These are phyloP conservation scores for Calephelis nemesis DNA, from an alignment of 1,140 invertebrate genomes.

Conservation along the genomic window DNA sequence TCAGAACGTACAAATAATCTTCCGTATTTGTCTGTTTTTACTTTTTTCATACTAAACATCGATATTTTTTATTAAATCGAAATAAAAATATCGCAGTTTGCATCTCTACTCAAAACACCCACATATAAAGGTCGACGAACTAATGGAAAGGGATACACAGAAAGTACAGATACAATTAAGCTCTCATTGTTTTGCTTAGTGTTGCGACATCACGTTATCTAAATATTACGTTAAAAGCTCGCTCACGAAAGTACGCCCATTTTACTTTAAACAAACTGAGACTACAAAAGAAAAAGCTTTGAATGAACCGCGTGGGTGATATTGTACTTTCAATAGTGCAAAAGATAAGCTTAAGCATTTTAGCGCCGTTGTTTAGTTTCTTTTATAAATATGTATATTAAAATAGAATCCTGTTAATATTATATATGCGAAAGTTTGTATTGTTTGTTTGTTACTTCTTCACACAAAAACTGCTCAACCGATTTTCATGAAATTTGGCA, in stretches of 20 bases:
- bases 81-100: too few relatives aligned
- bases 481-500: too few relatives aligned
- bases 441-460: too few relatives aligned
- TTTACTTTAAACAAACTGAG: slow-evolving; percentile 41
- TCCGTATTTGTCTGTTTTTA: too few relatives aligned
- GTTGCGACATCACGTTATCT: slow-evolving; percentile 69
- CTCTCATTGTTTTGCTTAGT: slow-evolving; percentile 61
- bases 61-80: not conserved
- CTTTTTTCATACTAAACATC: not conserved
- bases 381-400: too few relatives aligned
- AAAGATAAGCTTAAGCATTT: slow-evolving; percentile 27
- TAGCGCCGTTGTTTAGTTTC: too few relatives aligned
- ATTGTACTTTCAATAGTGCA: slow-evolving; percentile 31
- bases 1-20: too few relatives aligned
- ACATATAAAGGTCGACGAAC: slow-evolving; percentile 54
- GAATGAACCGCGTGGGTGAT: slow-evolving; percentile 16
- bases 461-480: too few relatives aligned
- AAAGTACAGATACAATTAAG: slow-evolving; percentile 64
- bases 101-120: slow-evolving; percentile 40
- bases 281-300: slow-evolving; percentile 13
- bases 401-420: too few relatives aligned
- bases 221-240: slow-evolving; percentile 48
- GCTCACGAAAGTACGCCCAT: slow-evolving; percentile 25
- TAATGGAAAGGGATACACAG: slow-evolving; percentile 48
- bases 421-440: too few relatives aligned